A percentile compares a stretch with the other conserved stretches of the same genome.
phyloP scores from a whole-genome alignment of 2,797 vertebrate genomes.

The Tolypeutes matacus region DNA sequence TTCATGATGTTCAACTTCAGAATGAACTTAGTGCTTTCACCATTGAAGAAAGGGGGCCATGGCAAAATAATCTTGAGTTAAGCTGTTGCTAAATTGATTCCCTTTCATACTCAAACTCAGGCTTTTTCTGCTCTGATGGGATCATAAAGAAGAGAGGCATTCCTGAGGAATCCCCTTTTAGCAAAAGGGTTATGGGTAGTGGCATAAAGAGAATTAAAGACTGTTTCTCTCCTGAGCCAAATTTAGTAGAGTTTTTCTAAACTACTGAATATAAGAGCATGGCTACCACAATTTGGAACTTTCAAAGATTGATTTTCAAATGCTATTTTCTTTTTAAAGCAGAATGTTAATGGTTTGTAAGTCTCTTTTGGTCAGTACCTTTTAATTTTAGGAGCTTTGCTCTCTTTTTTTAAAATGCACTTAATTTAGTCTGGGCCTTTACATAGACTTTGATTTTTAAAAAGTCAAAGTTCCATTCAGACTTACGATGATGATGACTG shows the following conservation, averaged over 20 bases:
- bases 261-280: background rate
- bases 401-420: background rate
- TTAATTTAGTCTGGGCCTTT: background rate
- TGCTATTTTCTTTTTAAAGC: background rate
- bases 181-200: background rate
- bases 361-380: conserved; percentile 1
- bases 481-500: background rate
- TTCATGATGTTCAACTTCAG: background rate
- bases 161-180: background rate
- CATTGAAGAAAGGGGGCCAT: background rate
- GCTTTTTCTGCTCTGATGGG: background rate
- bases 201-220: background rate
- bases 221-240: conserved; percentile 3
- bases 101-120: background rate
- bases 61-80: background rate
- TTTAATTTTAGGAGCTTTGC: background rate
- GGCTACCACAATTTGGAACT: background rate
- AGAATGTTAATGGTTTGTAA: background rate
- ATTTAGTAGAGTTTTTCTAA: background rate
- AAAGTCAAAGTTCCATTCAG: background rate
- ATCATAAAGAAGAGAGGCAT: background rate
- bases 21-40: background rate
- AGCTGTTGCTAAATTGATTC: background rate
- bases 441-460: background rate
- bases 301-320: conserved; percentile 22